phyloP scores from a whole-genome alignment of 1,140 invertebrate species.

The Leptoteleia sp. region DNA sequence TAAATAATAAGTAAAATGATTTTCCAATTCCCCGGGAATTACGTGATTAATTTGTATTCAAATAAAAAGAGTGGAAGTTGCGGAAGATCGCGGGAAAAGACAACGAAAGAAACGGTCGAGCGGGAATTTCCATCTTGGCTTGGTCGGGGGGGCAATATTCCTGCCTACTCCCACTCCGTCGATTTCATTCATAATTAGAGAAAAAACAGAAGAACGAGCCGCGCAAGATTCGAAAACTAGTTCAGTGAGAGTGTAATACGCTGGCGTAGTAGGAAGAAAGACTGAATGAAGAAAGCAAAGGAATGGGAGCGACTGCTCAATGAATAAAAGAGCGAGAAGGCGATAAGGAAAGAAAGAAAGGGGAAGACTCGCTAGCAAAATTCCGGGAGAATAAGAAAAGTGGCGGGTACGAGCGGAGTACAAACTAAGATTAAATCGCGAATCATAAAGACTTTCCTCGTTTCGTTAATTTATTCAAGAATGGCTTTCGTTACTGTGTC shows the following conservation, averaged over 20 bases:
- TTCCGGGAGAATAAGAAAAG: constrained; percentile 49
- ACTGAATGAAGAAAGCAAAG: constrained; percentile 80
- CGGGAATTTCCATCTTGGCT: constrained; percentile 39
- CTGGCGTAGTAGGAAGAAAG: constrained; percentile 81
- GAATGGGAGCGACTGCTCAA: constrained; percentile 75
- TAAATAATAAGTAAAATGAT: no score
- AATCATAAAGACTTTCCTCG: constrained; percentile 80
- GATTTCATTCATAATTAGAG: constrained; percentile 82
- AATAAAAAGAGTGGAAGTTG: no score
- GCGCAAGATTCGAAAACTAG: constrained; percentile 69
- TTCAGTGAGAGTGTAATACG: constrained; percentile 74
- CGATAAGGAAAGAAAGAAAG: constrained; percentile 66
- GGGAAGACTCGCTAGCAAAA: constrained; percentile 66
- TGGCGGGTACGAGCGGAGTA: constrained; percentile 40
- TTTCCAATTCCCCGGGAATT: no score
- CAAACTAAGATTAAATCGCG: constrained; percentile 69
- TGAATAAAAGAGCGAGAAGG: constrained; percentile 78
- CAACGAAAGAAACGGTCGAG: constrained; percentile 21
- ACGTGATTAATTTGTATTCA: no score
- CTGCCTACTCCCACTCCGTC: constrained; percentile 60
- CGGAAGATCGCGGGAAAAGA: not conserved
- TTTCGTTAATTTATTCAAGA: constrained; percentile 80
- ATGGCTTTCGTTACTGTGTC: constrained; percentile 80
- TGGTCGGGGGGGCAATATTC: constrained; percentile 40
- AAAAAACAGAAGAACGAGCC: constrained; percentile 70